Evolutionary conservation across 2,797 vertebrate genomes (phyloP).

Genomic region (Tadarida brasiliensis): DNA sequence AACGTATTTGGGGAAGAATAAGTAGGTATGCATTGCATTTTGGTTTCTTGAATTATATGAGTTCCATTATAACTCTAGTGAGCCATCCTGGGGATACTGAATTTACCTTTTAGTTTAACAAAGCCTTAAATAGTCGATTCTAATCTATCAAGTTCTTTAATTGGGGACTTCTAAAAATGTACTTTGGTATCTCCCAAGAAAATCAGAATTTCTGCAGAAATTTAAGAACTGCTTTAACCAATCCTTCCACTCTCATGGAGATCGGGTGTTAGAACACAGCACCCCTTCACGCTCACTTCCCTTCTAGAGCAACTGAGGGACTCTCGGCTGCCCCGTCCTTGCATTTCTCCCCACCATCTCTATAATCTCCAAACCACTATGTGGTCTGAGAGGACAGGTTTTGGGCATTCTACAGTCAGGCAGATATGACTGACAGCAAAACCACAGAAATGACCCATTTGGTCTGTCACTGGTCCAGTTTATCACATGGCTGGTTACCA

Average conservation of each 20-base stretch:
- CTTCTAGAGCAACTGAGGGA: neutral
- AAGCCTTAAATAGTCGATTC: slow-evolving; percentile 1
- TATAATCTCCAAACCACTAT: neutral
- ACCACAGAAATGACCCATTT: neutral
- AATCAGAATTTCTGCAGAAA: slow-evolving; percentile 7
- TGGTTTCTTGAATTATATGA: neutral
- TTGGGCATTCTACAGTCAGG: neutral
- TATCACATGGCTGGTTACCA: neutral
- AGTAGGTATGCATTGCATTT: neutral
- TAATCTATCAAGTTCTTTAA: slow-evolving; percentile 22
- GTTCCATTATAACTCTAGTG: neutral
- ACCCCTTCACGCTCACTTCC: neutral
- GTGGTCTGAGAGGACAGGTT: neutral
- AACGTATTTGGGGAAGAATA: neutral
- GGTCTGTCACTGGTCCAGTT: neutral
- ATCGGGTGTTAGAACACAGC: neutral
- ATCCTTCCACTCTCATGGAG: neutral
- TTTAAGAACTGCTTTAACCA: slow-evolving; percentile 1
- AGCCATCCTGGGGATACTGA: neutral
- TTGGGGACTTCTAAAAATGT: neutral
- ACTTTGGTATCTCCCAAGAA: neutral
- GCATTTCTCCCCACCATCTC: neutral
- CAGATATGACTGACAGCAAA: neutral
- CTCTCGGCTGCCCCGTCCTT: neutral
- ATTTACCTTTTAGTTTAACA: slow-evolving; percentile 31